phyloP scores from a whole-genome alignment of 1,140 invertebrate species.

The Hycleus phaleratus region DNA sequence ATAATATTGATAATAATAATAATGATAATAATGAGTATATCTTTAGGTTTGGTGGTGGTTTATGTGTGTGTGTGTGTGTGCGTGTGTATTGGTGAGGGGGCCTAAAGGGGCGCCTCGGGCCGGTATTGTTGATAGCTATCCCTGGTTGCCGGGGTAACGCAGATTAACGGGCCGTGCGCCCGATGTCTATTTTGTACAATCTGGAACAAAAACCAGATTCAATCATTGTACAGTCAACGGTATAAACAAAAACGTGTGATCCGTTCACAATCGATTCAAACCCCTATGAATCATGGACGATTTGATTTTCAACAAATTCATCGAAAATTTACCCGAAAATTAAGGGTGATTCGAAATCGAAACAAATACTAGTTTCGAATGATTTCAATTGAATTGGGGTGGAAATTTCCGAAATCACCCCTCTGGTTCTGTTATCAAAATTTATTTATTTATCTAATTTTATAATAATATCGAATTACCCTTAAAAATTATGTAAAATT shows the following conservation, averaged over 20 bases:
- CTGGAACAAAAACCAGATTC: conserved; percentile 32
- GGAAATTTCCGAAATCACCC: too few species aligned
- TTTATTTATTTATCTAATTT: too few species aligned
- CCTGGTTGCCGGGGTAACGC: conserved; percentile 41
- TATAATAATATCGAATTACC: too few species aligned
- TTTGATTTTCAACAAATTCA: too few species aligned
- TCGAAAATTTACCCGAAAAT: too few species aligned
- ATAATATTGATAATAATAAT: too few species aligned
- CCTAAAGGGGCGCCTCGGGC: conserved; percentile 25
- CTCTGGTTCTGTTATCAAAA: too few species aligned
- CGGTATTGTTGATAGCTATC: conserved; percentile 43
- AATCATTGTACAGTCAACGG: conserved; percentile 39
- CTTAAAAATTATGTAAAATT: too few species aligned
- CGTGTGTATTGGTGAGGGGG: conserved; percentile 8
- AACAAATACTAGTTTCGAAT: too few species aligned
- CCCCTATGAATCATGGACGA: neutral
- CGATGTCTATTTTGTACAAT: conserved; percentile 43
- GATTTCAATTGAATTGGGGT: too few species aligned
- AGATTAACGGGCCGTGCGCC: conserved; percentile 42
- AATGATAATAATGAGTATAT: neutral
- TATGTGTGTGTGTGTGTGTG: neutral
- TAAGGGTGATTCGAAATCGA: too few species aligned
- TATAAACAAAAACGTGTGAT: conserved; percentile 8
- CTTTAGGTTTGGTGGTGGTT: neutral
- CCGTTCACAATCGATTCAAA: conserved; percentile 18